Evolutionary conservation across 1,140 invertebrate genomes (phyloP).

Genomic region (Panagrolaimus sp.): DNA sequence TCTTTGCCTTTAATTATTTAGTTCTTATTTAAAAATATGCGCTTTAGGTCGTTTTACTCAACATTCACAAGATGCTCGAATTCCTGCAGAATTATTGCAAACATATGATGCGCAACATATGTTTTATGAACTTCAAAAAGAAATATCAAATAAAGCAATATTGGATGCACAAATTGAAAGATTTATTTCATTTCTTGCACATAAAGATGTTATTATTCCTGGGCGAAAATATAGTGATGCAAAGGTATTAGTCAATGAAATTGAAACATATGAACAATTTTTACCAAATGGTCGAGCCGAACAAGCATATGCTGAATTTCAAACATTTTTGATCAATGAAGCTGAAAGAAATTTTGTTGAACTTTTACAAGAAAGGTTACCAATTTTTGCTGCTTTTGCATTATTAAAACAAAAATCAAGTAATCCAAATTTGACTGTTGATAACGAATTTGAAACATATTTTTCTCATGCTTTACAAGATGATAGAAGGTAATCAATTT

Average conservation of each 20-base stretch:
- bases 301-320: constrained; percentile 87
- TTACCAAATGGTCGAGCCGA: constrained; percentile 81
- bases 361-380: constrained; percentile 70
- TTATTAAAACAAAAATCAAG: neutral
- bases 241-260: constrained; percentile 83
- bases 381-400: constrained; percentile 7
- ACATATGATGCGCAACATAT: constrained; percentile 31
- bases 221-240: constrained; percentile 86
- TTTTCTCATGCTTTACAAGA: constrained; percentile 3
- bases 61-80: constrained; percentile 24
- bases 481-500: neutral
- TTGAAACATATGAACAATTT: constrained; percentile 80
- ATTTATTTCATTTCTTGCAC: constrained; percentile 84
- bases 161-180: constrained; percentile 66
- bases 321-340: constrained; percentile 79
- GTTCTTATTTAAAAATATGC: neutral
- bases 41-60: constrained; percentile 24
- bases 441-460: neutral
- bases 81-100: constrained; percentile 29
- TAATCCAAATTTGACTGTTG: neutral
- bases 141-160: constrained; percentile 24
- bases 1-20: neutral
- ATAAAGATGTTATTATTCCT: constrained; percentile 77
- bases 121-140: constrained; percentile 24
- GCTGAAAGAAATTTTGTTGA: constrained; percentile 89